A percentile compares a stretch with the other conserved stretches of the same genome.
Evolutionary conservation across 2,888 invertebrate genomes (phyloP).

Genomic region (Brassicogethes aeneus): DNA sequence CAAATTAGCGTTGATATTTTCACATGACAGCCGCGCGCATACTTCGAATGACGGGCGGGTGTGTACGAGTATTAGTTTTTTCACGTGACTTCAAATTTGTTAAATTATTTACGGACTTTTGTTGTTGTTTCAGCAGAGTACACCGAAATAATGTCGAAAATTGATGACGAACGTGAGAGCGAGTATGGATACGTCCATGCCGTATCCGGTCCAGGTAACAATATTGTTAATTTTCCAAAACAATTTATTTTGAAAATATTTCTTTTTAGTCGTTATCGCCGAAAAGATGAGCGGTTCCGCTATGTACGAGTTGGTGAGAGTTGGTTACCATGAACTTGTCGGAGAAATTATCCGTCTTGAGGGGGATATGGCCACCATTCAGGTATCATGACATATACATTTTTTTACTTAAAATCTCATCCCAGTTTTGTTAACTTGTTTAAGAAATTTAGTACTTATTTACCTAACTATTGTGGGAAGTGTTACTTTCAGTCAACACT

Average conservation of each 20-base stretch:
- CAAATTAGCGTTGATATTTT: slow-evolving; percentile 4
- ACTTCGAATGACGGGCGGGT: slow-evolving; percentile 18
- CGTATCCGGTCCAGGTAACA: slow-evolving; percentile 92
- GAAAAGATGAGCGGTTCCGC: slow-evolving; percentile 99
- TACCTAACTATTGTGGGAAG: too few relatives aligned
- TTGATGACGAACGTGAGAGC: slow-evolving; percentile 77
- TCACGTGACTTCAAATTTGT: slow-evolving; percentile 26
- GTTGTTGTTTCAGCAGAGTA: slow-evolving; percentile 1
- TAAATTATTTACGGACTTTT: slow-evolving; percentile 5
- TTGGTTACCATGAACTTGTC: slow-evolving; percentile 95
- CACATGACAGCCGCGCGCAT: slow-evolving; percentile 12
- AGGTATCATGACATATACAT: slow-evolving; percentile 74
- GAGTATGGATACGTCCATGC: slow-evolving; percentile 92
- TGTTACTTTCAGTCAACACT: too few relatives aligned
- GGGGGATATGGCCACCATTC: slow-evolving; percentile 99
- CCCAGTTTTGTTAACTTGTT: too few relatives aligned
- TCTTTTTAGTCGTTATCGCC: slow-evolving; percentile 85
- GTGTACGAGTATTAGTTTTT: slow-evolving; percentile 16
- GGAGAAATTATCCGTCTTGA: slow-evolving; percentile 99
- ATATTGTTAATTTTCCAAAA: slow-evolving; percentile 4
- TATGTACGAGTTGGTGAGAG: slow-evolving; percentile 99
- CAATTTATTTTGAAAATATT: slow-evolving; percentile 3
- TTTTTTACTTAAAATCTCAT: slow-evolving; percentile 1
- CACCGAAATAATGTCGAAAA: slow-evolving; percentile 53
- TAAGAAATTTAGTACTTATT: too few relatives aligned